Conservation (phyloP, 64 coral and sea anemone genomes). For the Pocillopora damicornis region DNA sequence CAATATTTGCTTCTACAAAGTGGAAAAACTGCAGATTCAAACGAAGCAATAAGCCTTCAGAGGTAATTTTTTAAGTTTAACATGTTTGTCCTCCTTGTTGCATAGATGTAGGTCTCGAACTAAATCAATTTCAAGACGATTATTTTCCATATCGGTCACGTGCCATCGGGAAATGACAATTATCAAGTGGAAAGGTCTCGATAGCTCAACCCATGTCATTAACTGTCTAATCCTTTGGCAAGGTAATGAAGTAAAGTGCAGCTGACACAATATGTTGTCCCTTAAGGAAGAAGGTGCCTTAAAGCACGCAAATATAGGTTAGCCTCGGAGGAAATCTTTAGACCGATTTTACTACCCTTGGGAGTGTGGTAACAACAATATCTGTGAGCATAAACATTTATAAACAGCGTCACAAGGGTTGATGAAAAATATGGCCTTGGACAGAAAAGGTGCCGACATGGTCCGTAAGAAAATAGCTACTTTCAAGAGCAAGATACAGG, state of each 20-base stretch:
- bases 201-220: not conserved
- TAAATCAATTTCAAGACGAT: not conserved
- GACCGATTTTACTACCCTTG: not conserved
- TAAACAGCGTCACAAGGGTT: not conserved
- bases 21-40: too few relatives aligned
- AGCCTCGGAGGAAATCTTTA: not conserved
- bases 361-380: not conserved
- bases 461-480: slow-evolving; percentile 3
- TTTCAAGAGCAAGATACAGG: slow-evolving; percentile 9
- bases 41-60: not conserved
- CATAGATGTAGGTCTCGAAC: too few relatives aligned
- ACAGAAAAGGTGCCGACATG: not conserved
- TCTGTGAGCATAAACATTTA: not conserved
- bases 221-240: not conserved
- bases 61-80: too few relatives aligned
- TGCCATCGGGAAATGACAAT: not conserved
- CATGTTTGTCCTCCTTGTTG: too few relatives aligned
- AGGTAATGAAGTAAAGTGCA: not conserved
- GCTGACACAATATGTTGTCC: not conserved
- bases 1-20: too few relatives aligned
- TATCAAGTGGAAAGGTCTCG: not conserved
- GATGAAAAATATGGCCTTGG: not conserved
- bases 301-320: not conserved
- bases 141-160: not conserved
- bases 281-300: not conserved